Base-by-base conservation (phyloP, 2,113 vertebrate genomes). In the Cyprinodon brontotheroides region DNA sequence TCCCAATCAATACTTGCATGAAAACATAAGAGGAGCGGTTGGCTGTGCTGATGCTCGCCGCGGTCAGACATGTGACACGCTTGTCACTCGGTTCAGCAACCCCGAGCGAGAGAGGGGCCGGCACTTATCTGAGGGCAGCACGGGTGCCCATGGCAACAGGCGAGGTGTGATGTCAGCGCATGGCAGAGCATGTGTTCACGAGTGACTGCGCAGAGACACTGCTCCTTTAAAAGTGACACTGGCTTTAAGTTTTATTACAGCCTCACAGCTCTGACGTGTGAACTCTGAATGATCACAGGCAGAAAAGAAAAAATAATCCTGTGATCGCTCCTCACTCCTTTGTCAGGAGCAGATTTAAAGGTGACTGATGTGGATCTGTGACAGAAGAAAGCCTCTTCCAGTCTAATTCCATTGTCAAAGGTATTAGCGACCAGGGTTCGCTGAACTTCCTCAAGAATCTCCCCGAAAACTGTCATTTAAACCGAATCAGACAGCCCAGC, bases 71-170 rank as follows among this genome's bases (percentile, higher is more conserved):
- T 85, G 89, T 91, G 89, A 91, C 86, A 85, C 75, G 89, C 82
- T 70, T 88, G 84, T 88, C 89, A 89, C 80, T 89, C 10, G 80
- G 73, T 81, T 81, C 84, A 84, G 70, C 68, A 71, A 77, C 79
- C 81, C 61, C 64, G 14, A 53, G 87, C 78, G 88, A 78, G 78
- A 72, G 70, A 62, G n/a, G 29, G 84, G 81, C 86, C 79, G 5
- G 78, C 86, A 87, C 89, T 89, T 88, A 87, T 90, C 89, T 83
- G 75, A 90, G 86, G 88, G 81, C 89, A 89, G 85, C 88, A 74
- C 60, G 48, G 87, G 87, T 85, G 85, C 86, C 91, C 85, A 87
- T 91, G 87, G 91, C 85, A 91, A 91, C 90, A 79, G 78, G 60
- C 61, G 79, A 86, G 87, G 89, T 85, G 88, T 90, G 87, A 92